phyloP scores from a whole-genome alignment of 2,888 invertebrate species.

The Amblyjoppa proteus region DNA sequence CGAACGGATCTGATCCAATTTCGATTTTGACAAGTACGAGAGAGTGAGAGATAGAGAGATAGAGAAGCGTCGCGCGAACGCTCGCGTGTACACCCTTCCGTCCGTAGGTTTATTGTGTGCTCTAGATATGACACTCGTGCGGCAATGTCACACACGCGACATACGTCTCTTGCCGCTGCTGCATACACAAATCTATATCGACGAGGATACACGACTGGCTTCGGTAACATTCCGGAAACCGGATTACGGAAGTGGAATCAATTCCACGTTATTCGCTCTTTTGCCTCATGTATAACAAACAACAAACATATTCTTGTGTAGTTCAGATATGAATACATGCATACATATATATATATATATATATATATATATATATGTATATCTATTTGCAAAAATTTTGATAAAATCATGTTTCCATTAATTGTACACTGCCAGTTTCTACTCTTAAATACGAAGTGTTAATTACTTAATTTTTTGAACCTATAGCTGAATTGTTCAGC shows the following conservation, averaged over 20 bases:
- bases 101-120: slow-evolving; percentile 13
- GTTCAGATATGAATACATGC: too few relatives aligned
- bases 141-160: slow-evolving; percentile 27
- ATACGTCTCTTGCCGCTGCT: slow-evolving; percentile 36
- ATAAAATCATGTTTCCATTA: too few relatives aligned
- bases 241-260: slow-evolving; percentile 10
- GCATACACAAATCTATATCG: slow-evolving; percentile 8
- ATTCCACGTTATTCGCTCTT: not conserved
- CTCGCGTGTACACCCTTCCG: slow-evolving; percentile 6
- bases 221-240: slow-evolving; percentile 24
- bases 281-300: not conserved
- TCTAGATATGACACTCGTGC: slow-evolving; percentile 10
- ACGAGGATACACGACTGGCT: not conserved
- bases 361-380: too few relatives aligned
- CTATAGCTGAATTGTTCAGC: not conserved
- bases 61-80: slow-evolving; percentile 6
- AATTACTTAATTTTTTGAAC: not conserved
- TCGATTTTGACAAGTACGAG: slow-evolving; percentile 69
- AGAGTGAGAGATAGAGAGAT: slow-evolving; percentile 12
- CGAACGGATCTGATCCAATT: slow-evolving; percentile 78
- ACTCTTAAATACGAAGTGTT: not conserved
- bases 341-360: too few relatives aligned
- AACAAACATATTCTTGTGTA: too few relatives aligned
- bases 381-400: too few relatives aligned
- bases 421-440: not conserved